These are phyloP conservation scores for Beaufortia kweichowensis DNA, from an alignment of 2,113 vertebrate genomes.

Conservation along the genomic window DNA sequence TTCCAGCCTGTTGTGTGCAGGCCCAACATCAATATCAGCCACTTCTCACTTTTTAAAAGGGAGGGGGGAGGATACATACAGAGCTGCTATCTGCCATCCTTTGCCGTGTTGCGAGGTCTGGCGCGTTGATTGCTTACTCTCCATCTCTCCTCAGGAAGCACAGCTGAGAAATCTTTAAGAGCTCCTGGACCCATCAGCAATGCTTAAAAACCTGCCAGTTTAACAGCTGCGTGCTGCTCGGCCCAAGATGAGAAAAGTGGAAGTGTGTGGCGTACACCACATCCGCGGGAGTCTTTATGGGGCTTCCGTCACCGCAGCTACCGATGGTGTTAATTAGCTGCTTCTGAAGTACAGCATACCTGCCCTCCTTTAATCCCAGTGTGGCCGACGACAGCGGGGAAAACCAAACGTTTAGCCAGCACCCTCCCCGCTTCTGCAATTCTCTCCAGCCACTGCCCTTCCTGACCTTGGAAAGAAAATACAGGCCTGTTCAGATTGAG, in stretches of 20 bases:
- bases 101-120: constrained; percentile 65
- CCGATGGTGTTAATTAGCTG: constrained; percentile 78
- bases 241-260: constrained; percentile 69
- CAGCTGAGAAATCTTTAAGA: constrained; percentile 78
- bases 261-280: constrained; percentile 72
- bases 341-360: constrained; percentile 73
- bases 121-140: constrained; percentile 63
- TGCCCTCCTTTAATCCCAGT: constrained; percentile 74
- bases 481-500: constrained; percentile 46
- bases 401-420: constrained; percentile 71
- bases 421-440: constrained; percentile 42
- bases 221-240: constrained; percentile 73
- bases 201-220: constrained; percentile 72
- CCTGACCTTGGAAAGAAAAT: constrained; percentile 53
- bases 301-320: constrained; percentile 69
- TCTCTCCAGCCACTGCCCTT: constrained; percentile 51
- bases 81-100: constrained; percentile 58
- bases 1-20: constrained; percentile 67
- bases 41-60: constrained; percentile 56
- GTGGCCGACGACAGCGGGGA: constrained; percentile 61
- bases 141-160: constrained; percentile 58
- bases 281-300: constrained; percentile 75
- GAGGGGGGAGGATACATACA: constrained; percentile 53
- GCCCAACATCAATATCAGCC: constrained; percentile 60
- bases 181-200: constrained; percentile 70